Conservation (phyloP, 2,113 vertebrate genomes). For the Girardinichthys multiradiatus region DNA sequence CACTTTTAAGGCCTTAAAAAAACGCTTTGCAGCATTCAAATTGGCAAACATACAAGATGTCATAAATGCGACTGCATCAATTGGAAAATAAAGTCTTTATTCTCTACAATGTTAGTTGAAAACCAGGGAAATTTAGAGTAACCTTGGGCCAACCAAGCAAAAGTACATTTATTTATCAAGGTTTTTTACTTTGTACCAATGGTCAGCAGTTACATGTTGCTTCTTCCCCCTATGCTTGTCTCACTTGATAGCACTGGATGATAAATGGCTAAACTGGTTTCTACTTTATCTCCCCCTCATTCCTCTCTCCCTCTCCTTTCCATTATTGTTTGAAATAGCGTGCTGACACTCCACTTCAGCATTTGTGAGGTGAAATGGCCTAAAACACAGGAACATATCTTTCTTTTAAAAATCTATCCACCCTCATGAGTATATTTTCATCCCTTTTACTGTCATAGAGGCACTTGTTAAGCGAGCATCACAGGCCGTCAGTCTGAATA, state of each 20-base stretch:
- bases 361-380: conserved; percentile 24
- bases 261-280: conserved; percentile 51
- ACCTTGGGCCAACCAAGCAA: conserved; percentile 1
- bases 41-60: background rate
- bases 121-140: background rate
- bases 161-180: conserved; percentile 1
- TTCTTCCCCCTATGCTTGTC: conserved; percentile 43
- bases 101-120: background rate
- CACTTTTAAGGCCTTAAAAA: conserved; percentile 36
- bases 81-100: background rate
- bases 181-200: background rate
- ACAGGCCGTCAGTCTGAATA: conserved; percentile 2
- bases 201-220: conserved; percentile 31
- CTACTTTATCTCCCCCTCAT: conserved; percentile 40
- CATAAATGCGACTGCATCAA: conserved; percentile 5
- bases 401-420: background rate
- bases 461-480: conserved; percentile 14
- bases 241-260: conserved; percentile 44
- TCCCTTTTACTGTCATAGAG: conserved; percentile 12
- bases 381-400: conserved; percentile 24
- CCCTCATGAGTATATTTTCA: conserved; percentile 5
- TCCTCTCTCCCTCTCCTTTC: conserved; percentile 19
- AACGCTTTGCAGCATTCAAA: conserved; percentile 1
- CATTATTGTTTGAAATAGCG: conserved; percentile 47
- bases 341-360: conserved; percentile 3